Conservation (phyloP, 1,140 invertebrate species). For the Aplysia californica region DNA sequence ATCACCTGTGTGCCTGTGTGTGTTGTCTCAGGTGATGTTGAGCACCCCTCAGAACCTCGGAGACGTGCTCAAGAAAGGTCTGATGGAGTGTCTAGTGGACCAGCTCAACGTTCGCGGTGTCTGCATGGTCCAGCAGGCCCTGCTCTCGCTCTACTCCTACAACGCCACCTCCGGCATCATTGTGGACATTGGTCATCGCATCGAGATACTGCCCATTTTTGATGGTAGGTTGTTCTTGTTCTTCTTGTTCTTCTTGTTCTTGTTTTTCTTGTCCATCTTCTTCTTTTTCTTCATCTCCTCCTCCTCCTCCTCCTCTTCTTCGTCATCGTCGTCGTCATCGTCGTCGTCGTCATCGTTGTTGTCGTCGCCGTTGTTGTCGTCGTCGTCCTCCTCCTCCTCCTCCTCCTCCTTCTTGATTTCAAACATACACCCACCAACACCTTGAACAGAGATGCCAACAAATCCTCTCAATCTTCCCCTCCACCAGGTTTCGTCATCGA, state of each 20-base stretch:
- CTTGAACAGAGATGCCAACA: background rate
- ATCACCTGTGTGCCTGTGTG: background rate
- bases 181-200: conserved; percentile 75
- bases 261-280: too few species aligned
- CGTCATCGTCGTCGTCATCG: too few species aligned
- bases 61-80: conserved; percentile 62
- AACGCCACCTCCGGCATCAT: conserved; percentile 75
- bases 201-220: conserved; percentile 75
- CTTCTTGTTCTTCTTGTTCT: background rate
- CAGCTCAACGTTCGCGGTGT: conserved; percentile 68
- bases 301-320: too few species aligned
- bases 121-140: conserved; percentile 73
- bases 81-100: conserved; percentile 68
- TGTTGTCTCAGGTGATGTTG: conserved; percentile 68
- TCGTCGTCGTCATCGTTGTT: too few species aligned
- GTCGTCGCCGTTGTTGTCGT: background rate
- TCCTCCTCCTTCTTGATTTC: background rate
- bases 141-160: conserved; percentile 75
- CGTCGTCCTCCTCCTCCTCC: too few species aligned
- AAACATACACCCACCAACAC: too few species aligned
- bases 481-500: conserved; percentile 70
- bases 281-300: too few species aligned
- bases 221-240: conserved; percentile 68
- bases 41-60: conserved; percentile 70
- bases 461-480: background rate